Conservation (phyloP, 2,113 vertebrate species). For the Pomatorhinus ruficollis region DNA sequence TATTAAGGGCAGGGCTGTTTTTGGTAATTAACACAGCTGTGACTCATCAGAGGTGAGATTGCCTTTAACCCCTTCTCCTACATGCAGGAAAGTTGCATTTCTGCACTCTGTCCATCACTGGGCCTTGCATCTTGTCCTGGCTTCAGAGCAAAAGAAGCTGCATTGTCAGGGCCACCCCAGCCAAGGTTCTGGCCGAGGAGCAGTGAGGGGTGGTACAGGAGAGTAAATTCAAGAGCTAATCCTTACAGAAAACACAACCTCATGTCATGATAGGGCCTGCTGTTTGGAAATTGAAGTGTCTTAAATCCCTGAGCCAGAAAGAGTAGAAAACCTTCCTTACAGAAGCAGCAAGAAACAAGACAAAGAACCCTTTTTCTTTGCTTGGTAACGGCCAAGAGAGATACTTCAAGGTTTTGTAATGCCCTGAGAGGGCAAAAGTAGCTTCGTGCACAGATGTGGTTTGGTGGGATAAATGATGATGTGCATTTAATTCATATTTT, state of each 20-base stretch:
- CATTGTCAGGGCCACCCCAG: not conserved
- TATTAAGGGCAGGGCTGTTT: not conserved
- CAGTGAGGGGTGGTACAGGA: not conserved
- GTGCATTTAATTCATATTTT: not conserved
- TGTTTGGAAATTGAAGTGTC: not conserved
- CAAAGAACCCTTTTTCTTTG: not conserved
- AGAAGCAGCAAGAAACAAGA: not conserved
- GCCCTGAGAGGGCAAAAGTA: not conserved
- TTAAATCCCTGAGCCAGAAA: not conserved
- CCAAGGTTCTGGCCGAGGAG: not conserved
- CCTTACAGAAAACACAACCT: not conserved
- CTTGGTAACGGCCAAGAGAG: not conserved
- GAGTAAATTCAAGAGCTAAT: not conserved
- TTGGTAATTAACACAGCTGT: not conserved
- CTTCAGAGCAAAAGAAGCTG: not conserved
- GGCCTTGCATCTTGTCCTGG: not conserved
- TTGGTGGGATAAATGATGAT: constrained; percentile 1
- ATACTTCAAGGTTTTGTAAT: not conserved
- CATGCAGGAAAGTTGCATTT: not conserved
- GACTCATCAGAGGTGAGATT: not conserved
- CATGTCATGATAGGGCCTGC: not conserved
- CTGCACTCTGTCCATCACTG: not conserved
- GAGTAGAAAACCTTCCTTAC: not conserved
- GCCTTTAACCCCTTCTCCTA: not conserved
- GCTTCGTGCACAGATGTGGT: not conserved